These are phyloP conservation scores for Plagodis pulveraria DNA, from an alignment of 2,888 invertebrate species.

Conservation along the genomic window DNA sequence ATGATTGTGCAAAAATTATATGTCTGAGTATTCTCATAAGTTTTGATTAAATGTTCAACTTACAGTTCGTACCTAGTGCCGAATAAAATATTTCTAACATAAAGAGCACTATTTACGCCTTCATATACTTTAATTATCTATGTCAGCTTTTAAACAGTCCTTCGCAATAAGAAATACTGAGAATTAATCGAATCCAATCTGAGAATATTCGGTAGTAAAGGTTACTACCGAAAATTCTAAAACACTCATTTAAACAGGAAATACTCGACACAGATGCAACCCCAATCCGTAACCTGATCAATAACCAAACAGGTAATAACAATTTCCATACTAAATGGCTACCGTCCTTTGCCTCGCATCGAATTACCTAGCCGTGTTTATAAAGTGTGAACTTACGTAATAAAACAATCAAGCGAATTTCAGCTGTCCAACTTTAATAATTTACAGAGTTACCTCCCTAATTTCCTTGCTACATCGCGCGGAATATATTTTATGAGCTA, in stretches of 20 bases:
- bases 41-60: no score
- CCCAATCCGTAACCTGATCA: neutral
- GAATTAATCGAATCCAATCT: no score
- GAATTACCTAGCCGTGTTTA: conserved; percentile 18
- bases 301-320: conserved; percentile 1
- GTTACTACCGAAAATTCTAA: neutral
- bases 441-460: conserved; percentile 29
- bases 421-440: conserved; percentile 33
- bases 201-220: no score
- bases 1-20: no score
- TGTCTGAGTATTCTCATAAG: no score
- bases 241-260: neutral
- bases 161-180: no score
- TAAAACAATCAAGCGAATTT: conserved; percentile 38
- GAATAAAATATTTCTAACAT: no score
- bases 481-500: conserved; percentile 27
- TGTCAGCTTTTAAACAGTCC: no score
- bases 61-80: no score
- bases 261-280: neutral
- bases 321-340: conserved; percentile 5
- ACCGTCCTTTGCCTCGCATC: conserved; percentile 10
- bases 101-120: no score
- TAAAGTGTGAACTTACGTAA: conserved; percentile 27
- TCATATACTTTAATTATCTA: no score
- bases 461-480: conserved; percentile 25